Conservation (phyloP, 2,888 invertebrate species). For the Diogma glabrata region DNA sequence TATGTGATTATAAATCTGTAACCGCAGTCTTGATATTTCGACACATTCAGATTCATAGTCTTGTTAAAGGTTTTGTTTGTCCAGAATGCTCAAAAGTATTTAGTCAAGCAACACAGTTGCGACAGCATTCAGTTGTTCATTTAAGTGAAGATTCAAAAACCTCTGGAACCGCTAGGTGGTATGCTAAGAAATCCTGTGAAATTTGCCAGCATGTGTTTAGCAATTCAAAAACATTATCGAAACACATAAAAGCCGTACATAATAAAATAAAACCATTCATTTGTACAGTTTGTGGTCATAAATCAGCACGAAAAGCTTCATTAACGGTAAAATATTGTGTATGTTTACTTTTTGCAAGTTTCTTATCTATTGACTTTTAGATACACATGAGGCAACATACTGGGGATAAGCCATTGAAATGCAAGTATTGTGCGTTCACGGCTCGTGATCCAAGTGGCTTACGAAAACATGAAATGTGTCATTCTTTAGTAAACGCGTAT, state of each 20-base stretch:
- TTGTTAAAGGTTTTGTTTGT: conserved; percentile 40
- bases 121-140: conserved; percentile 44
- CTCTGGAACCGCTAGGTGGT: conserved; percentile 33
- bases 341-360: too few species aligned
- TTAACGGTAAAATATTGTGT: conserved; percentile 45
- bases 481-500: conserved; percentile 31
- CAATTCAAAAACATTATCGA: conserved; percentile 53
- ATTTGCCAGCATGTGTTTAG: conserved; percentile 56
- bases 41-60: conserved; percentile 51
- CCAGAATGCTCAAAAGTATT: conserved; percentile 47
- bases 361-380: conserved; percentile 34
- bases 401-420: conserved; percentile 64
- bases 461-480: conserved; percentile 51
- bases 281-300: conserved; percentile 62
- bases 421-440: conserved; percentile 53
- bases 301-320: conserved; percentile 59
- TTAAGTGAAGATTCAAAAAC: conserved; percentile 14
- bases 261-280: conserved; percentile 60
- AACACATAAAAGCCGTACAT: conserved; percentile 60
- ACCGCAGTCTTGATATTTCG: conserved; percentile 44
- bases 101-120: conserved; percentile 47
- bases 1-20: conserved; percentile 45
- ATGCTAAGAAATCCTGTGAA: conserved; percentile 51
- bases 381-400: conserved; percentile 66
- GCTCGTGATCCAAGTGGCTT: conserved; percentile 68